Conservation (phyloP, 2,113 vertebrate genomes). For the Lampris incognitus region DNA sequence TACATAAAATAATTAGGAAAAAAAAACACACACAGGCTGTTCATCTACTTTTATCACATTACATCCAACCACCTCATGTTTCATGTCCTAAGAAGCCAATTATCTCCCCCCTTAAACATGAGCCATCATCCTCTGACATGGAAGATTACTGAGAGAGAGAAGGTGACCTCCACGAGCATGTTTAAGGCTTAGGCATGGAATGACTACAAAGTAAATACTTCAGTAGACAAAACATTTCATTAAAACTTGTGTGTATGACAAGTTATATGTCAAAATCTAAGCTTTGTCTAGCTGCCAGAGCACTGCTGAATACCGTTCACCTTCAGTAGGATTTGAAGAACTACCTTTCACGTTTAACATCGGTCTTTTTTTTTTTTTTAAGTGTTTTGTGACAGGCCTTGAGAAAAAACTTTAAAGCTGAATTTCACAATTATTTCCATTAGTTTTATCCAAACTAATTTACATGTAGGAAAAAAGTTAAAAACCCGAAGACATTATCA, state of each 20-base stretch:
- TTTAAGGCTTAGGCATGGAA: constrained; percentile 99
- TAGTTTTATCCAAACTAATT: constrained; percentile 97
- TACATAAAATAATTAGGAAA: constrained; percentile 90
- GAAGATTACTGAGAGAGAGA: constrained; percentile 88
- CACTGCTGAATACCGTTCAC: constrained; percentile 92
- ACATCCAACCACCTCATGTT: constrained; percentile 83
- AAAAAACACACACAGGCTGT: constrained; percentile 80
- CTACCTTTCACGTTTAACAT: constrained; percentile 86
- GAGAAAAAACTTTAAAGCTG: constrained; percentile 92
- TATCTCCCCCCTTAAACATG: constrained; percentile 79
- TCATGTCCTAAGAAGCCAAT: constrained; percentile 91
- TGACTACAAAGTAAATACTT: constrained; percentile 98
- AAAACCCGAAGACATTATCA: constrained; percentile 98
- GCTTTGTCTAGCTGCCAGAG: constrained; percentile 99
- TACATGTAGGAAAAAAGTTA: constrained; percentile 99
- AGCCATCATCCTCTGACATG: constrained; percentile 82
- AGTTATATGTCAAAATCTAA: constrained; percentile 96
- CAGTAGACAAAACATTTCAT: constrained; percentile 96
- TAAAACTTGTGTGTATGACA: constrained; percentile 95
- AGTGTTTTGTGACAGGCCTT: constrained; percentile 89
- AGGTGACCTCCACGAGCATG: constrained; percentile 93
- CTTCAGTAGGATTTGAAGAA: constrained; percentile 79
- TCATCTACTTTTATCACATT: constrained; percentile 83
- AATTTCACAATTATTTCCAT: constrained; percentile 92
- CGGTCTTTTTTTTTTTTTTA: constrained; percentile 67